These are phyloP conservation scores for Heterodera carotae DNA, from an alignment of 1,140 invertebrate species.

Conservation along the genomic window DNA sequence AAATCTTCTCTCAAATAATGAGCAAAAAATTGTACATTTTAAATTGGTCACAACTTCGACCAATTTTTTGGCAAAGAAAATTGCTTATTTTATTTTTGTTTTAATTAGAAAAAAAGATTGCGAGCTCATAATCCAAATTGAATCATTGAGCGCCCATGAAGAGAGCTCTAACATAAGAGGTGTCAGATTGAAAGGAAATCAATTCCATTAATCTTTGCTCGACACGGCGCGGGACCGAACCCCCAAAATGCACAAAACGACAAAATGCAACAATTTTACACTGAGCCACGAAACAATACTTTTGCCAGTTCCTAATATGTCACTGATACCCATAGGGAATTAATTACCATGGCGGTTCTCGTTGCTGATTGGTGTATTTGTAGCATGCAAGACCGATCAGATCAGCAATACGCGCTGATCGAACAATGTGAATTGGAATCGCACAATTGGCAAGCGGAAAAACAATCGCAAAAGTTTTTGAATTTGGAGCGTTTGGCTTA, in stretches of 20 bases:
- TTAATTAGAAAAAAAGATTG: not conserved
- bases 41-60: not conserved
- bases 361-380: not conserved
- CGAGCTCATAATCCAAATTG: not conserved
- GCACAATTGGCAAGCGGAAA: constrained; percentile 2
- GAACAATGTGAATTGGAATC: constrained; percentile 6
- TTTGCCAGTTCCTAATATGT: too few species aligned
- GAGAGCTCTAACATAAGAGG: not conserved
- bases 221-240: not conserved
- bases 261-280: too few species aligned
- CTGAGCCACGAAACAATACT: too few species aligned
- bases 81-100: too few species aligned
- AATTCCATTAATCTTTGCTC: not conserved
- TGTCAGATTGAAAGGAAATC: not conserved
- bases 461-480: constrained; percentile 21
- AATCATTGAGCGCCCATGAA: not conserved
- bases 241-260: too few species aligned
- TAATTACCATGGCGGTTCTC: not conserved
- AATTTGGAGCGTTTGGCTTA: not conserved
- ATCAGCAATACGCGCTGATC: constrained; percentile 18
- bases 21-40: not conserved
- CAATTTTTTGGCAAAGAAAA: not conserved
- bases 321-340: too few species aligned
- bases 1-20: not conserved
- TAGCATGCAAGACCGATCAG: constrained; percentile 22